Evolutionary conservation across 2,888 invertebrate species (phyloP).

Genomic region (Ophion slaviceki): DNA sequence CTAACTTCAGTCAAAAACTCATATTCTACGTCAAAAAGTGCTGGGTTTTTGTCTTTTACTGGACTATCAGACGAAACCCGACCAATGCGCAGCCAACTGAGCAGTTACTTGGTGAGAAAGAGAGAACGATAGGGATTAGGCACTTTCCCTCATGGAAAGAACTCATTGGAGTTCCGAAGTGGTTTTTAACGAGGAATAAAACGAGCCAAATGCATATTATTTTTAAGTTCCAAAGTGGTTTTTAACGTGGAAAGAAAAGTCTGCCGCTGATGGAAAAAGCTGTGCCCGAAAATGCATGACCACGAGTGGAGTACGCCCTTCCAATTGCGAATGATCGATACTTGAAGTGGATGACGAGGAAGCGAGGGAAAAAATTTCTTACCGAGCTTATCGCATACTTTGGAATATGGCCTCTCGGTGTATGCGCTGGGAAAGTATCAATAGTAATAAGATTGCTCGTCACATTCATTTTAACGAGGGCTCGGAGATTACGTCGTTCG

Average conservation of each 20-base stretch:
- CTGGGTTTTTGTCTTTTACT: too few species aligned
- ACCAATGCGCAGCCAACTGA: slow-evolving; percentile 29
- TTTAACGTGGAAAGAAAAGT: neutral
- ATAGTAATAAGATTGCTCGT: slow-evolving; percentile 49
- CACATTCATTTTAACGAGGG: slow-evolving; percentile 46
- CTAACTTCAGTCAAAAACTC: too few species aligned
- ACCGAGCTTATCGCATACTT: slow-evolving; percentile 43
- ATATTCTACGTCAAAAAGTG: too few species aligned
- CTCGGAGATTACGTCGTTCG: slow-evolving; percentile 31
- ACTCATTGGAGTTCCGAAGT: slow-evolving; percentile 15
- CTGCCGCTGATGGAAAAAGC: neutral
- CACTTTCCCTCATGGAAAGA: neutral
- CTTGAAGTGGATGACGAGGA: neutral
- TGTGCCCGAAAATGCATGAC: neutral
- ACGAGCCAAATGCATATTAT: neutral
- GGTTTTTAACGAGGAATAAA: slow-evolving; percentile 1
- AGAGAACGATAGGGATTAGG: neutral
- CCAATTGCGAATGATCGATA: neutral
- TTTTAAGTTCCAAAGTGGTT: neutral
- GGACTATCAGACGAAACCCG: slow-evolving; percentile 34
- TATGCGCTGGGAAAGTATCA: slow-evolving; percentile 34
- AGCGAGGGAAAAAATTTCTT: slow-evolving; percentile 39
- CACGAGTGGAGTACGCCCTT: neutral
- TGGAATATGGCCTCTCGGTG: slow-evolving; percentile 33
- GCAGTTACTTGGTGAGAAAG: neutral